Base-by-base conservation (phyloP, 2,113 vertebrate species). In the Sinosuthora webbiana region DNA sequence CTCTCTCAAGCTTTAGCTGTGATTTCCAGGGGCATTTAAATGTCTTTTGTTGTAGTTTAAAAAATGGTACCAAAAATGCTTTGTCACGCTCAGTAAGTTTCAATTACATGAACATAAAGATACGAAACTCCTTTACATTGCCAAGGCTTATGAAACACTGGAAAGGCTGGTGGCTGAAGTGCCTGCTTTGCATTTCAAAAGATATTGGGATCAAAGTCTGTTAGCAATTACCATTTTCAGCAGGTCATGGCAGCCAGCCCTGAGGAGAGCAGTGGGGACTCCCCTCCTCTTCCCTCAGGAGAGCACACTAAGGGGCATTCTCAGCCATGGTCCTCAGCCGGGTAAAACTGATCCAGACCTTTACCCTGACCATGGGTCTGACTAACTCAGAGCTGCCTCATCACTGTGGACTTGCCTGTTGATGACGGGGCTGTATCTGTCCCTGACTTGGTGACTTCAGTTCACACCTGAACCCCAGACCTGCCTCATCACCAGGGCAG, bases 271-370 rank as follows among this genome's bases (percentile, higher is more conserved):
- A 53, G 27, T 0, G 0, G 23, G 24, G 31, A 22, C 45, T 80
- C 30, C 16, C 12, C 23, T 83, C 3, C 22, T 4, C 15, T 30
- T 56, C 37, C 22, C 15, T 25, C 7, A 2, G n/a, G 13, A 69
- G 12, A 15, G 14, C 25, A 10, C 0, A 0, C 33, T 27, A 1
- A 62, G 28, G 10, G 28, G 49, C 0, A 0, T 6, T 68, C 67
- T 77, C 2, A 2, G 10, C 15, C 0, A 0, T 7, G 57, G 20
- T 68, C 33, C 52, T 56, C 31, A 12, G n/a, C 9, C 41, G 41
- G 39, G 13, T 59, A 59, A 50, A 81, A 19, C 53, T 57, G n/a
- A 71, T 13, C 30, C 23, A n/a, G 53, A 68, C 9, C 27, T 83
- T 47, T 20, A 28, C 20, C 47, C 30, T 60, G 42, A 39, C 24